Conservation (phyloP, 2,797 vertebrate species). For the Protosalanx chinensis region DNA sequence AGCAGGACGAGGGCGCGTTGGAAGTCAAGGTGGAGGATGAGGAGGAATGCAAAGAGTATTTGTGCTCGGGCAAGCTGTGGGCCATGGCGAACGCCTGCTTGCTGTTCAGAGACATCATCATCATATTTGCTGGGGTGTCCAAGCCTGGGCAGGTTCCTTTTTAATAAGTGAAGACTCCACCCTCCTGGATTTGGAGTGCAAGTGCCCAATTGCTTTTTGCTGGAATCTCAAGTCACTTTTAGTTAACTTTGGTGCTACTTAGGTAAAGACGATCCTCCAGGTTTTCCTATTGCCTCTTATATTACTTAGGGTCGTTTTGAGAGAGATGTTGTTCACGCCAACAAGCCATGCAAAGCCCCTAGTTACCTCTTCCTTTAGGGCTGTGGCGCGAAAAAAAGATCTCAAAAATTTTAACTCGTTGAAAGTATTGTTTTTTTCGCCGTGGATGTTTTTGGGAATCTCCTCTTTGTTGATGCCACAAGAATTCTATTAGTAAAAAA, state of each 20-base stretch:
- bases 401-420: conserved; percentile 37
- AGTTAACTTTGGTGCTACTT: conserved; percentile 44
- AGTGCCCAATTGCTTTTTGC: conserved; percentile 40
- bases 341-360: conserved; percentile 47
- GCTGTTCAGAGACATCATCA: conserved; percentile 98
- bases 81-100: conserved; percentile 95
- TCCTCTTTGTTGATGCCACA: conserved; percentile 59
- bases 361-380: conserved; percentile 40
- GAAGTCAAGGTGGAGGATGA: conserved; percentile 83
- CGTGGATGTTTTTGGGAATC: conserved; percentile 44
- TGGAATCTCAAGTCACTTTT: conserved; percentile 66
- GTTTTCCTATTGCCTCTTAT: conserved; percentile 67
- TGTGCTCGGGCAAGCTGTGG: conserved; percentile 89
- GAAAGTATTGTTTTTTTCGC: conserved; percentile 39
- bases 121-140: conserved; percentile 84
- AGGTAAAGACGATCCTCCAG: conserved; percentile 57
- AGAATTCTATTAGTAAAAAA: conserved; percentile 31
- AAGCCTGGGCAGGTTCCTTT: conserved; percentile 75
- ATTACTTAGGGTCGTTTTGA: conserved; percentile 48
- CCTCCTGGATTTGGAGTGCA: conserved; percentile 69
- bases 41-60: conserved; percentile 90
- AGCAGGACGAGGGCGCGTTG: conserved; percentile 78
- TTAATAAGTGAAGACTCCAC: conserved; percentile 83
- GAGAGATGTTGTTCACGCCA: conserved; percentile 48
- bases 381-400: conserved; percentile 46